Base-by-base conservation (phyloP, 2,888 invertebrate genomes). In the Leptura quadrifasciata region DNA sequence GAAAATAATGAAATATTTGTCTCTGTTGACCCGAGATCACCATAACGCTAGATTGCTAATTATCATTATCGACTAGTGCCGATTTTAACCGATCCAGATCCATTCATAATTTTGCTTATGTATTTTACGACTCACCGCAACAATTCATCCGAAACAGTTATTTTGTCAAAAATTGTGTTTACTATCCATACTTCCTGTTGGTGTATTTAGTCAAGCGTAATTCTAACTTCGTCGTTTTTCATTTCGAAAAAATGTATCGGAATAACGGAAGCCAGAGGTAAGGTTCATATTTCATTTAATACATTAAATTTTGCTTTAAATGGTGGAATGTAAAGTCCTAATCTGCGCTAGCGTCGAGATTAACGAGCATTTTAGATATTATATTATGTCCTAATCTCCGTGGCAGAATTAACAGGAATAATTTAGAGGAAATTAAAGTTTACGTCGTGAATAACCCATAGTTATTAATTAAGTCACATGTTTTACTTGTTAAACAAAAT, bases 111-210 rank as follows among this genome's bases (percentile, higher is more conserved):
- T 73, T 73, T 73, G 63, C 57, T 58, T 65, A 65, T 63, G 52
- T 63, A 67, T 67, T 67, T 73, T 73, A 73, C 73, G 35, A 73
- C 73, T 58, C 61, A 68, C 64, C 65, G 24, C 65, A 65, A 47
- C 76, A 78, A 81, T 78, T 80, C 78, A 77, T 77, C 75, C 77
- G 79, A 77, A 71, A 80, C 81, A 73, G 68, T 76, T 74, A 74
- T 73, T 76, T 79, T 81, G 69, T 80, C 78, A 76, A 81, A 81
- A 81, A 81, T 81, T 67, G 76, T 80, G 80, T 78, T 81, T 81
- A 81, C 79, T 76, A 75, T 72, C 77, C 81, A 70, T 80, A 77
- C 80, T 80, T 81, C 80, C 80, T 80, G 80, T 78, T 80, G 70
- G 76, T 65, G 65, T 52, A 20, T n/a, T 47, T 47, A 47, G 47